phyloP scores from a whole-genome alignment of 92 coral and sea anemone species.

The Galaxea fascicularis region DNA sequence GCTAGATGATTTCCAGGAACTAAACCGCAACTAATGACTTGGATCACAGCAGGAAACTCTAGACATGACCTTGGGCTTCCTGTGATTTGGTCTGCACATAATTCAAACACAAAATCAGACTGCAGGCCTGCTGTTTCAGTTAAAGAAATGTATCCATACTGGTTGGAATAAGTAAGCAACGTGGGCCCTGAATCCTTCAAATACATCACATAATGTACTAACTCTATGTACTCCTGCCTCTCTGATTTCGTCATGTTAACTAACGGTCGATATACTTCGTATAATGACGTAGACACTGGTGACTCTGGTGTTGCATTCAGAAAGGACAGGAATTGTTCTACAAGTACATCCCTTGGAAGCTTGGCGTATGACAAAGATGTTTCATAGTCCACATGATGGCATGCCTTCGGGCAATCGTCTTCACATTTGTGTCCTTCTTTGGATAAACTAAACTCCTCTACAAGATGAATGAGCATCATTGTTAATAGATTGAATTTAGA shows the following conservation, averaged over 20 bases:
- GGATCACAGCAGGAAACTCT: too few relatives aligned
- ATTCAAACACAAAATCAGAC: too few relatives aligned
- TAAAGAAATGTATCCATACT: too few relatives aligned
- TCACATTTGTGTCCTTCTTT: constrained; percentile 26
- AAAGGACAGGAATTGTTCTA: constrained; percentile 2
- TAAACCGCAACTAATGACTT: too few relatives aligned
- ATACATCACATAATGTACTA: not conserved
- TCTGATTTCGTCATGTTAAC: constrained; percentile 35
- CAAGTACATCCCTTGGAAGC: constrained; percentile 6
- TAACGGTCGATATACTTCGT: not conserved
- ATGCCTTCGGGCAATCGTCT: constrained; percentile 45
- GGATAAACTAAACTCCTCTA: constrained; percentile 6
- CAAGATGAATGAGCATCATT: not conserved
- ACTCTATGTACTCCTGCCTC: constrained; percentile 26
- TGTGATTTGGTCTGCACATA: too few relatives aligned
- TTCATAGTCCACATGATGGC: constrained; percentile 34
- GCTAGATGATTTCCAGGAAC: too few relatives aligned
- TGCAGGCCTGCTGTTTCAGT: too few relatives aligned
- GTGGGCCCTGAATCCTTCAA: too few relatives aligned
- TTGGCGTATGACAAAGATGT: constrained; percentile 47
- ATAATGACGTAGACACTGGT: not conserved
- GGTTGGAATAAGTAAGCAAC: too few relatives aligned
- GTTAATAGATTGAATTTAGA: too few relatives aligned
- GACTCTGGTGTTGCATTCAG: not conserved
- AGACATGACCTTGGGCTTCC: too few relatives aligned